Base-by-base conservation (phyloP, 2,888 invertebrate species). In the Apoda limacodes region DNA sequence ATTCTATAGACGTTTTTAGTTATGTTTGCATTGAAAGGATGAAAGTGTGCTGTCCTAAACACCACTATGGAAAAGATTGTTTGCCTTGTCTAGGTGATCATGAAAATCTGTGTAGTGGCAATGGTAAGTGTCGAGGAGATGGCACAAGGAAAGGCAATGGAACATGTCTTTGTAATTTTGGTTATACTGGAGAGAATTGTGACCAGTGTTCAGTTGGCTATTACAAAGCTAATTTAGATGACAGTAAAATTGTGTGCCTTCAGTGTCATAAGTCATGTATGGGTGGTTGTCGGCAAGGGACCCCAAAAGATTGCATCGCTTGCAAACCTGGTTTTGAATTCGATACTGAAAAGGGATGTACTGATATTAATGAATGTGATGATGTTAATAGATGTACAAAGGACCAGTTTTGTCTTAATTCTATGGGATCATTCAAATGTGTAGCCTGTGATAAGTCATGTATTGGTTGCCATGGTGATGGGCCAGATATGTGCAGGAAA, bases 101-200 rank as follows among this genome's bases (percentile, higher is more conserved):
- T 17, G 82, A 84, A 24, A 85, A 85, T 32, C 71, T 94, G 30
- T 98, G 98, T 60, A 87, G 68, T 43, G 90, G 88, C 2, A 92
- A 90, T 71, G 96, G 97, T 1, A 88, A 87, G 60, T 85, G 85
- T 43, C 67, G 85, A 40, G 98, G 98, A 1, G 88, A 88, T 39
- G 98, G 98, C 0, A 96, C 95, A 0, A 83, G 97, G 23, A 93
- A 93, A 64, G 98, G 98, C 1, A 94, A 90, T 55, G 98, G 98
- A 0, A 87, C 89, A 38, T 98, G 98, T 58, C 71, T 84, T 9
- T 98, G 98, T 65, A 88, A 95, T 51, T 52, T 62, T 4, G 97
- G 95, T 1, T 98, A 98, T 59, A 53, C 62, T 0, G 95, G 95
- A 1, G 83, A 85, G 0, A 65, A 81, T 13, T 98, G 98, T 67